These are phyloP conservation scores for Entelurus aequoreus DNA, from an alignment of 2,113 vertebrate species.

Conservation along the genomic window DNA sequence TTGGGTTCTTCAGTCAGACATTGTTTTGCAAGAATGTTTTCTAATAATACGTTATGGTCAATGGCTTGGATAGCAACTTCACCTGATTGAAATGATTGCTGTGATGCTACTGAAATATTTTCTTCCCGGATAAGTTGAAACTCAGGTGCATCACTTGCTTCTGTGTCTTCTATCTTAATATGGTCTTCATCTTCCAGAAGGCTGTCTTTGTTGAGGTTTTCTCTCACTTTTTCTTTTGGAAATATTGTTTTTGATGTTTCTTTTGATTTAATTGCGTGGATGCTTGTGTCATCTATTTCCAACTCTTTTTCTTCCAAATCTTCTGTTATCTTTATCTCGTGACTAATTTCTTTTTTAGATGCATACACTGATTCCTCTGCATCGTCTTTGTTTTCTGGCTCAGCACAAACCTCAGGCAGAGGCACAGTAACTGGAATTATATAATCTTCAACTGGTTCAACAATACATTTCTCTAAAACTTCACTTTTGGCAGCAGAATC, in stretches of 20 bases:
- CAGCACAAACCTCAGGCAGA: not conserved
- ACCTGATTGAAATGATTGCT: not conserved
- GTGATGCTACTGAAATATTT: not conserved
- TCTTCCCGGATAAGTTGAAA: not conserved
- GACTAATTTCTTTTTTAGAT: not conserved
- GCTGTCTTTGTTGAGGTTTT: not conserved
- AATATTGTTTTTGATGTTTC: too few species aligned
- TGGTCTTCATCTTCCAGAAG: not conserved
- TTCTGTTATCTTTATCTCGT: not conserved
- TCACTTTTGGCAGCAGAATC: not conserved
- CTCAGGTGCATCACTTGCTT: not conserved
- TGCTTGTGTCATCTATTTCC: too few species aligned
- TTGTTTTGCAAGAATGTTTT: too few species aligned
- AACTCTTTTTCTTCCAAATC: not conserved
- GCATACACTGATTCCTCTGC: not conserved
- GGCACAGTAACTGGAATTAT: not conserved
- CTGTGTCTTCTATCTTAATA: too few species aligned
- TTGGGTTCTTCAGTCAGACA: too few species aligned
- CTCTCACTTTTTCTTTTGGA: not conserved
- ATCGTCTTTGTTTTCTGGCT: not conserved
- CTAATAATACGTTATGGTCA: too few species aligned
- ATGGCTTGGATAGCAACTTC: not conserved
- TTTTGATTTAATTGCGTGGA: too few species aligned
- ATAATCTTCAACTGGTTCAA: slow-evolving; percentile 13
- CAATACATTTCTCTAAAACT: not conserved